These are phyloP conservation scores for Malachius bipustulatus DNA, from an alignment of 2,888 invertebrate genomes.

Conservation along the genomic window DNA sequence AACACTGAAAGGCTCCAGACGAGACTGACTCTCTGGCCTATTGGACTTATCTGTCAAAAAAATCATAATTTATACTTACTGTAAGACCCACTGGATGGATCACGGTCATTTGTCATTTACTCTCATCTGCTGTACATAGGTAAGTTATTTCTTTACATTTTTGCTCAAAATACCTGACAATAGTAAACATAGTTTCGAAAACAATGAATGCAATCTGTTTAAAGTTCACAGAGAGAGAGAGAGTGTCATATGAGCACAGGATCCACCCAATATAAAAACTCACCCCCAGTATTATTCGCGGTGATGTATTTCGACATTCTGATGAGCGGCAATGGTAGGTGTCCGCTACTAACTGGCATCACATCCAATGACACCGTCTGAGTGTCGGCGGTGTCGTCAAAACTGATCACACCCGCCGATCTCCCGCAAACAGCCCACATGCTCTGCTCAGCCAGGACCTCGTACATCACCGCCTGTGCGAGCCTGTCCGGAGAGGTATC, in stretches of 20 bases:
- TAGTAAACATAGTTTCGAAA: too few species aligned
- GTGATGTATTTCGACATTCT: conserved; percentile 83
- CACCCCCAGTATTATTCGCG: conserved; percentile 41
- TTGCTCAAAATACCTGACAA: too few species aligned
- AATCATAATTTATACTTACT: conserved; percentile 8
- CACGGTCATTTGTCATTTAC: too few species aligned
- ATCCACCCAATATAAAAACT: too few species aligned
- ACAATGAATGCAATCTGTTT: too few species aligned
- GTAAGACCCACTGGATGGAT: too few species aligned
- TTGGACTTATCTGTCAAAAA: conserved; percentile 34
- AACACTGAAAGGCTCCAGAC: conserved; percentile 76
- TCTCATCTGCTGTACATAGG: background rate
- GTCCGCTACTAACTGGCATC: conserved; percentile 86
- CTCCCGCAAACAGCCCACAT: conserved; percentile 90
- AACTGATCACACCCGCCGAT: conserved; percentile 62
- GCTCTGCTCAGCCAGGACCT: conserved; percentile 82
- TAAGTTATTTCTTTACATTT: conserved; percentile 1
- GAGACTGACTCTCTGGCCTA: conserved; percentile 52
- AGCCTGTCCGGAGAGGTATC: conserved; percentile 19
- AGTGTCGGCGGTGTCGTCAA: conserved; percentile 36
- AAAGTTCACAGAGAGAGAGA: too few species aligned
- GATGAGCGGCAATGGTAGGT: conserved; percentile 77
- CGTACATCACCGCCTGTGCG: conserved; percentile 67
- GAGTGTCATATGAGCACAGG: too few species aligned
- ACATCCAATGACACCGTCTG: conserved; percentile 76